Base-by-base conservation (phyloP, 2,888 invertebrate genomes). In the Sminthurides aquaticus region DNA sequence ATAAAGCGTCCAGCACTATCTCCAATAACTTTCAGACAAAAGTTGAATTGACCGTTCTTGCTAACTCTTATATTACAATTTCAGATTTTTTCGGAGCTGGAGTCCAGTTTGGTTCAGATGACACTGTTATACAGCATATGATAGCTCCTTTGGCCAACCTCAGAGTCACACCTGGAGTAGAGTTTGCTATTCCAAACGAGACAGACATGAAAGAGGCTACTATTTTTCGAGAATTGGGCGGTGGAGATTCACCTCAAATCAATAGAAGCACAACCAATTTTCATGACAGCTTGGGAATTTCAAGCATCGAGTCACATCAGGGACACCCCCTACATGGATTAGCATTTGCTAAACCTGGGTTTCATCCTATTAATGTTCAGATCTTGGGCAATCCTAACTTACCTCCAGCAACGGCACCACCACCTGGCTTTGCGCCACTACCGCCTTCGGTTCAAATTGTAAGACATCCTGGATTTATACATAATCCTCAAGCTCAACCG, bases 361-460 rank as follows among this genome's bases (percentile, higher is more conserved):
- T 34, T 34, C 43, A 34, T 34, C 43, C 43, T 34, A 11, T 15
- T 34, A 5, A 5, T 5, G 5, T 34, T 34, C 43, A 34, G 15
- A 11, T 34, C 15, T 5, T 34, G 5, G 15, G 15, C 43, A 11
- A 5, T 34, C 43, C 43, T 34, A 34, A 5, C 8, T 5, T 34
- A 15, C 43, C 43, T 11, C 43, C 62, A 11, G 58, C 60, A 1
- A 64, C 66, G 3, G 69, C 71, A 3, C 71, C 69, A 18, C 71
- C 71, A 8, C 71, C 71, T 15, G 71, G 71, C 27, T 71, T 71
- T 57, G 69, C 69, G 2, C 70, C 70, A 18, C 24, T 70, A 5
- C 68, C 68, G 22, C 57, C 18, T n/a, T n/a, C n/a, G 18, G 54
- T 64, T 11, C 57, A 63, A 48, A 58, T 61, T 27, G 55, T 55